Percentiles rank a stretch among this genome's conserved stretches.
Evolutionary conservation across 2,888 invertebrate species (phyloP).

Genomic region (Zele albiditarsus): DNA sequence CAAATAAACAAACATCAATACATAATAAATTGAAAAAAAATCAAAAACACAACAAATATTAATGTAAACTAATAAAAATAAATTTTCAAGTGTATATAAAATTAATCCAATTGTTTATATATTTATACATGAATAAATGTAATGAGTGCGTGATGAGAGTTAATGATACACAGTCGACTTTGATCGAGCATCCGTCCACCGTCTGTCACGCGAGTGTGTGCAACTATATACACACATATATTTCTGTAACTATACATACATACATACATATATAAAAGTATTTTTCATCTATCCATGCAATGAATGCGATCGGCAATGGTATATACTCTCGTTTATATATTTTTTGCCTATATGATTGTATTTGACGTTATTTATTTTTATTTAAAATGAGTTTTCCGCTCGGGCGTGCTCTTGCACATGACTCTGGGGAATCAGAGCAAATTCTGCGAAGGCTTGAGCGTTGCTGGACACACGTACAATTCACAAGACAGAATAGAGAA

Average conservation of each 20-base stretch:
- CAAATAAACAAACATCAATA: too few species aligned
- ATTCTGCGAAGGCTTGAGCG: conserved; percentile 17
- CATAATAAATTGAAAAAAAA: too few species aligned
- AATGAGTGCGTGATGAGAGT: conserved; percentile 12
- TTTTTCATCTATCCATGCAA: conserved; percentile 33
- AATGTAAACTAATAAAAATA: not conserved
- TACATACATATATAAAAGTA: conserved; percentile 2
- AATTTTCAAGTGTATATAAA: not conserved
- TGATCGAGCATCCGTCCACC: conserved; percentile 16
- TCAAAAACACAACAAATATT: not conserved
- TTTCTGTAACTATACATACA: not conserved
- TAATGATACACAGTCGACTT: conserved; percentile 11
- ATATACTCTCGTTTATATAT: not conserved
- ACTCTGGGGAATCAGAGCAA: conserved; percentile 22
- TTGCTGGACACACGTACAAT: conserved; percentile 23
- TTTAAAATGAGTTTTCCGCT: not conserved
- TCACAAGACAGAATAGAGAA: not conserved
- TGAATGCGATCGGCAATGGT: not conserved
- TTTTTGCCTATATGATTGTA: not conserved
- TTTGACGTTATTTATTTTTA: not conserved
- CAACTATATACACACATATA: conserved; percentile 4
- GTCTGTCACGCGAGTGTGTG: conserved; percentile 11
- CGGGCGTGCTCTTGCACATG: too few species aligned
- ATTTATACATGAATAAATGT: not conserved
- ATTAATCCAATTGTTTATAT: not conserved